Percentiles rank a stretch among this genome's conserved stretches.
Evolutionary conservation across 2,797 vertebrate species (phyloP).

Genomic region (Limnodromus scolopaceus): DNA sequence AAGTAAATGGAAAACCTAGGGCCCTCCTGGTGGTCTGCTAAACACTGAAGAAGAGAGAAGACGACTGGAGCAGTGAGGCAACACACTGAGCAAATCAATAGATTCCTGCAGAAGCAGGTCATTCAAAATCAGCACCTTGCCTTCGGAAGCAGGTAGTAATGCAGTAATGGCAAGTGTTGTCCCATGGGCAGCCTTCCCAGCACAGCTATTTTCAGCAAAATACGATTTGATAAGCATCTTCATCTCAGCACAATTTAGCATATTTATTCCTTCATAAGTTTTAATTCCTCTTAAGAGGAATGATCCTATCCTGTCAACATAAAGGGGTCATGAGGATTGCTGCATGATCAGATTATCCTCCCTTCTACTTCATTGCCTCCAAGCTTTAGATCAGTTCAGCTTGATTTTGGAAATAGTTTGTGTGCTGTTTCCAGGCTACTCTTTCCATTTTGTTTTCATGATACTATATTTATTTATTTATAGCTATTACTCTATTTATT

Average conservation of each 20-base stretch:
- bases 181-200: neutral
- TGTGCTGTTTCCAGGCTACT: neutral
- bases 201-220: neutral
- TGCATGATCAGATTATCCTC: constrained; percentile 36
- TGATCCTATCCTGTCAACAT: constrained; percentile 50
- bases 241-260: neutral
- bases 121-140: neutral
- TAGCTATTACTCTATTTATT: neutral
- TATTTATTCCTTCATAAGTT: constrained; percentile 13
- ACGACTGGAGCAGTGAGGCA: neutral
- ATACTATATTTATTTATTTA: neutral
- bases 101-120: neutral
- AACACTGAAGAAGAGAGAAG: neutral
- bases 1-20: neutral
- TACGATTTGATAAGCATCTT: neutral
- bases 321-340: constrained; percentile 44
- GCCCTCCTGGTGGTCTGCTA: neutral
- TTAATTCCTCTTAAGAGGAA: constrained; percentile 39
- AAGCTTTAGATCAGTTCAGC: neutral
- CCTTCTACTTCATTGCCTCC: neutral
- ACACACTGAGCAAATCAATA: neutral
- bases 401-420: neutral
- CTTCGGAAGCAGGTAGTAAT: neutral
- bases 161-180: neutral
- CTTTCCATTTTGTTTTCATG: neutral